phyloP scores from a whole-genome alignment of 2,797 vertebrate genomes.

The Liasis olivaceus region DNA sequence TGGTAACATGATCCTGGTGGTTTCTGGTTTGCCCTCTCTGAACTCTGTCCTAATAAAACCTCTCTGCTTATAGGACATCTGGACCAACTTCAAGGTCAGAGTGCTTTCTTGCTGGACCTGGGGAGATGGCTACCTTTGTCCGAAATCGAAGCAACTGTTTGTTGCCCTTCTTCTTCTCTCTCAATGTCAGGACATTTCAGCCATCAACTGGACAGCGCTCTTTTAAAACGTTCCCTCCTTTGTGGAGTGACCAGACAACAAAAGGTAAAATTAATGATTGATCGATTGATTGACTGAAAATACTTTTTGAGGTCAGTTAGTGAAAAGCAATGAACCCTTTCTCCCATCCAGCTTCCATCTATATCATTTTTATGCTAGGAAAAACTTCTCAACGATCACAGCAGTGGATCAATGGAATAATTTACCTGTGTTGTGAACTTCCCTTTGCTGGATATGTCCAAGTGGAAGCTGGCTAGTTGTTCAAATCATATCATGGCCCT shows the following conservation, averaged over 20 bases:
- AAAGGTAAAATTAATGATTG: conserved; percentile 72
- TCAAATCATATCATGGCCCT: no score
- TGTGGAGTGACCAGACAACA: conserved; percentile 75
- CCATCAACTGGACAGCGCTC: conserved; percentile 67
- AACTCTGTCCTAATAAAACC: background rate
- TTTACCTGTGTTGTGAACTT: background rate
- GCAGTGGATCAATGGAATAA: background rate
- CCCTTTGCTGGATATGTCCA: no score
- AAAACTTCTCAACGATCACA: background rate
- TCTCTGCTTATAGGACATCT: conserved; percentile 57
- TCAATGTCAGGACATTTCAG: conserved; percentile 56
- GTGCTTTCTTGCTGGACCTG: conserved; percentile 26
- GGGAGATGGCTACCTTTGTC: conserved; percentile 76
- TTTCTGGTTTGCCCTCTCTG: background rate
- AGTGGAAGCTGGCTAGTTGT: no score
- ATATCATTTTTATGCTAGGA: background rate
- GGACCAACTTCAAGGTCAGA: conserved; percentile 47
- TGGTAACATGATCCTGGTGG: background rate
- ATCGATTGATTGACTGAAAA: background rate
- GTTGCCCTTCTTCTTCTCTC: conserved; percentile 54
- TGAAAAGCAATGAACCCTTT: background rate
- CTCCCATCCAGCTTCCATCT: background rate
- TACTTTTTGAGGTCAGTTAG: background rate
- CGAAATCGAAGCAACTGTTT: conserved; percentile 73
- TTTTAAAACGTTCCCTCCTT: conserved; percentile 76